phyloP scores from a whole-genome alignment of 2,888 invertebrate genomes.

The Malacosoma neustria region DNA sequence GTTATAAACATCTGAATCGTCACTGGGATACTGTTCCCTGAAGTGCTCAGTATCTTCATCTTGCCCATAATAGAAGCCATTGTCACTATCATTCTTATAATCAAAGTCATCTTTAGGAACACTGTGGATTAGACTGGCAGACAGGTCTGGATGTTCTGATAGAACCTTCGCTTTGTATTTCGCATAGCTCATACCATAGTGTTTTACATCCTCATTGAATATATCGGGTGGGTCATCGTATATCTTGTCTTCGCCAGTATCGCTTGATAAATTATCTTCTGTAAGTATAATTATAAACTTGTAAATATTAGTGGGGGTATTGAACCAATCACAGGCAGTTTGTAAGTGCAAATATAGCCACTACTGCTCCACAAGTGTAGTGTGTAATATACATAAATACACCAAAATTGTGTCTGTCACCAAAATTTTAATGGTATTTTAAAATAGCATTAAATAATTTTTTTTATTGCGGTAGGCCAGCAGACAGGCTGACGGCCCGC shows the following conservation, averaged over 20 bases:
- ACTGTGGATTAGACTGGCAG: slow-evolving; percentile 33
- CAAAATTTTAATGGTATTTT: too few relatives aligned
- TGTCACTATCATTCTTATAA: slow-evolving; percentile 53
- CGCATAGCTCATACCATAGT: slow-evolving; percentile 79
- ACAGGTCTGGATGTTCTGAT: slow-evolving; percentile 27
- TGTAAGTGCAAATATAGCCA: too few relatives aligned
- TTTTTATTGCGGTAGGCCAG: too few relatives aligned
- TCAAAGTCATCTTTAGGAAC: slow-evolving; percentile 27
- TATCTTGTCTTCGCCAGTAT: slow-evolving; percentile 57
- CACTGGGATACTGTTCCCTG: slow-evolving; percentile 37
- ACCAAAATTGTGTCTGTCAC: too few relatives aligned
- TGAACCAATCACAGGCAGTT: too few relatives aligned
- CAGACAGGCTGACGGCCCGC: too few relatives aligned
- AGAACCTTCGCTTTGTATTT: slow-evolving; percentile 76
- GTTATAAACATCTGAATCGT: slow-evolving; percentile 34
- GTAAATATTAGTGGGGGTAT: too few relatives aligned
- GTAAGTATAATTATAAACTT: too few relatives aligned
- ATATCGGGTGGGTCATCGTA: slow-evolving; percentile 44
- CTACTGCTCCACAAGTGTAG: too few relatives aligned
- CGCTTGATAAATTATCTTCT: slow-evolving; percentile 65
- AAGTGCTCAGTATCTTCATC: slow-evolving; percentile 51
- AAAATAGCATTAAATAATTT: too few relatives aligned
- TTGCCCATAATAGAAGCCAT: slow-evolving; percentile 62
- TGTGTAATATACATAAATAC: too few relatives aligned
- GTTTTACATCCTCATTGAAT: slow-evolving; percentile 69